Percentiles rank a stretch among this genome's conserved stretches.
Evolutionary conservation across 2,888 invertebrate genomes (phyloP).

Genomic region (Lymantria dispar): DNA sequence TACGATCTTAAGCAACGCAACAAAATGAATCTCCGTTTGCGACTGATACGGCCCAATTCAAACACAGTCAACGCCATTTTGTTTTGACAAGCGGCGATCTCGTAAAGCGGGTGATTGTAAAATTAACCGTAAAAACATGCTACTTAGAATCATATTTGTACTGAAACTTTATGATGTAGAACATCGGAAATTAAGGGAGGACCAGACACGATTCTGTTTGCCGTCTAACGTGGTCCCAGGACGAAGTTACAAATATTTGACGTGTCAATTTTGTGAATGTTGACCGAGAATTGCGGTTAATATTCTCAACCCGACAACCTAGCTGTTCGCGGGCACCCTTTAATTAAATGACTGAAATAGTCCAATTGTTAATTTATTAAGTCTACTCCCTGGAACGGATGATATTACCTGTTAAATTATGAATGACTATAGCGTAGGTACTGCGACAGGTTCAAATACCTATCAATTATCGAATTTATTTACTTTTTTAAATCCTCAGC

Average conservation of each 20-base stretch:
- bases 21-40: conserved; percentile 81
- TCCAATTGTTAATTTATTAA: conserved; percentile 73
- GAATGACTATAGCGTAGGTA: conserved; percentile 22
- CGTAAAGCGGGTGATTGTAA: conserved; percentile 40
- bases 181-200: conserved; percentile 82
- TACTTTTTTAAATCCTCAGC: too few relatives aligned
- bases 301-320: conserved; percentile 76
- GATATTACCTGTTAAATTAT: conserved; percentile 51
- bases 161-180: conserved; percentile 48
- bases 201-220: conserved; percentile 82
- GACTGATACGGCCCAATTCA: conserved; percentile 82
- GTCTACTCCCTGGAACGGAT: conserved; percentile 42
- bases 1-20: conserved; percentile 80
- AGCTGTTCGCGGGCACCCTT: conserved; percentile 63
- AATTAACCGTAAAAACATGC: conserved; percentile 46
- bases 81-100: conserved; percentile 80
- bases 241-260: conserved; percentile 83
- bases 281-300: conserved; percentile 82
- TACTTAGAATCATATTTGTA: conserved; percentile 48
- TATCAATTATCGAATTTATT: too few relatives aligned
- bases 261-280: conserved; percentile 83
- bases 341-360: conserved; percentile 79
- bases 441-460: background rate
- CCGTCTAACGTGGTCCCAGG: conserved; percentile 81
- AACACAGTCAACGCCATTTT: conserved; percentile 81